Evolutionary conservation across 2,797 vertebrate genomes (phyloP).

Genomic region (Oreochromis mossambicus): DNA sequence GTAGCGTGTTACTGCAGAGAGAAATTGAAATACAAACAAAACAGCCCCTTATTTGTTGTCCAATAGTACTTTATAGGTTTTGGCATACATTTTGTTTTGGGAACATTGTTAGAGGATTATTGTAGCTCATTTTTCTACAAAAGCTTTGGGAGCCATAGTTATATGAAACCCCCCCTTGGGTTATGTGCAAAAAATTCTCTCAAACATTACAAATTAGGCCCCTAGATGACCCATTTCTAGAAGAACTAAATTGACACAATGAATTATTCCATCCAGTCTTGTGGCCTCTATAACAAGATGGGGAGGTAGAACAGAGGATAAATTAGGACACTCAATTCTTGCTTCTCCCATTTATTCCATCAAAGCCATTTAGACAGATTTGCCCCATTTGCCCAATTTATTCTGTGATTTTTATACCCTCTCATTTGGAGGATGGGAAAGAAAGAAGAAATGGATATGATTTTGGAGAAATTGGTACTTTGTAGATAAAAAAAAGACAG

Average conservation of each 20-base stretch:
- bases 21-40: background rate
- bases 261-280: conserved; percentile 65
- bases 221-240: conserved; percentile 68
- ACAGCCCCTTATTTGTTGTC: conserved; percentile 35
- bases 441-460: conserved; percentile 1
- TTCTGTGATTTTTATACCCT: conserved; percentile 44
- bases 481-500: conserved; percentile 33
- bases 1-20: background rate
- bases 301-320: conserved; percentile 50
- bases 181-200: conserved; percentile 33
- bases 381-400: conserved; percentile 54
- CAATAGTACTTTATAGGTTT: conserved; percentile 20
- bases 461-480: conserved; percentile 33
- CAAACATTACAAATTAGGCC: conserved; percentile 69
- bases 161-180: conserved; percentile 29
- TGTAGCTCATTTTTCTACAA: conserved; percentile 26
- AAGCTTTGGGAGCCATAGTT: conserved; percentile 39
- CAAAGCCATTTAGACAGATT: conserved; percentile 58
- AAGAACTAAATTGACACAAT: conserved; percentile 70
- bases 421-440: conserved; percentile 4
- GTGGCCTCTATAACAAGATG: conserved; percentile 53
- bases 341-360: conserved; percentile 56
- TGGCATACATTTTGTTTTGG: conserved; percentile 31
- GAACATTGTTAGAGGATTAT: conserved; percentile 40
- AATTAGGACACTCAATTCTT: conserved; percentile 59